Evolutionary conservation across 2,797 vertebrate species (phyloP).

Genomic region (Gallinago solitaria): DNA sequence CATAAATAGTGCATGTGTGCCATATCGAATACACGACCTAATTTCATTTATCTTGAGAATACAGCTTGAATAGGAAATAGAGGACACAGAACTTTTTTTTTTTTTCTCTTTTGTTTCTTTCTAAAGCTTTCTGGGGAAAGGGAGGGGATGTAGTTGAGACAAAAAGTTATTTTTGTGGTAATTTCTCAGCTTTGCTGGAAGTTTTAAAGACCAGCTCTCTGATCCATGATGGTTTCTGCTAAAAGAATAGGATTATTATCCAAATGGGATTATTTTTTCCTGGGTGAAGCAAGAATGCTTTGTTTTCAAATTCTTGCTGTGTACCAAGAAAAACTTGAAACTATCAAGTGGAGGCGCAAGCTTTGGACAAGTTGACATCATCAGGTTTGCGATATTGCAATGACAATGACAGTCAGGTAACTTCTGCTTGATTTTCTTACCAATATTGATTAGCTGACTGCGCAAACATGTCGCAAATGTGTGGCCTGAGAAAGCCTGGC

Average conservation of each 20-base stretch:
- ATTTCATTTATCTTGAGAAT: neutral
- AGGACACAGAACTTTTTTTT: neutral
- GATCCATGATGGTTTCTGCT: neutral
- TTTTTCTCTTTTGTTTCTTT: neutral
- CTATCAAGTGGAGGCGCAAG: neutral
- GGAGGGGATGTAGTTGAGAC: fast-evolving
- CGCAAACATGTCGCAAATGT: neutral
- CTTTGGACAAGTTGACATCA: neutral
- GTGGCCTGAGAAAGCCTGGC: neutral
- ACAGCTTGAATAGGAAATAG: neutral
- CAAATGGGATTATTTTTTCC: neutral
- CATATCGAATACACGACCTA: neutral
- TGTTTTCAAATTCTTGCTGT: neutral
- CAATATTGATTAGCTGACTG: neutral
- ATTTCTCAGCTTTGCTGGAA: neutral
- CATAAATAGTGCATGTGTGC: neutral
- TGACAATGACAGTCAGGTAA: neutral
- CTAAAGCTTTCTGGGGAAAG: neutral
- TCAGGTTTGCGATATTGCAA: neutral
- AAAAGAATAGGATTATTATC: neutral
- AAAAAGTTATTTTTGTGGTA: neutral
- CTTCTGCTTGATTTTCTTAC: neutral
- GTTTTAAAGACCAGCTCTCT: neutral
- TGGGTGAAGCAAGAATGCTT: neutral
- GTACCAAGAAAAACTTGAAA: neutral